Evolutionary conservation across 1,140 invertebrate species (phyloP).

Genomic region (Tetramorium alpestre): DNA sequence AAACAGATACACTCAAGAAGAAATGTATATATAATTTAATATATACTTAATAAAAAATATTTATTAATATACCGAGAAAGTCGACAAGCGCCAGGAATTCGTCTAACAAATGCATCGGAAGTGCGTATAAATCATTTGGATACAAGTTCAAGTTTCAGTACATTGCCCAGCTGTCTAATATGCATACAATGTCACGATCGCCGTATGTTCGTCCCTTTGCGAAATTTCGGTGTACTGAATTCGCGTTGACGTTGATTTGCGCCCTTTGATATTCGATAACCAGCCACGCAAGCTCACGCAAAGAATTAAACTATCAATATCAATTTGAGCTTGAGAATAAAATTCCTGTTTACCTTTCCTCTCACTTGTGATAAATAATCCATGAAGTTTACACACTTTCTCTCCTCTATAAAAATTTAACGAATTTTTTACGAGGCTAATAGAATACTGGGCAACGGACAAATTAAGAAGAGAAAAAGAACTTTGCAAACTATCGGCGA

Average conservation of each 20-base stretch:
- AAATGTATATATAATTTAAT: not conserved
- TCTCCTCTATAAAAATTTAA: not conserved
- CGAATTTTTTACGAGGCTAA: conserved; percentile 1
- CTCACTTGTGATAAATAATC: not conserved
- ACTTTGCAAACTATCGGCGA: not conserved
- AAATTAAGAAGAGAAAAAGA: not conserved
- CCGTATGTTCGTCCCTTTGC: conserved; percentile 71
- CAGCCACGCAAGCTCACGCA: not conserved
- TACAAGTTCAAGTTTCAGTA: conserved; percentile 67
- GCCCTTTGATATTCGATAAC: conserved; percentile 17
- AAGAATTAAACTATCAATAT: not conserved
- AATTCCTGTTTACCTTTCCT: not conserved
- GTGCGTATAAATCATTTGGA: conserved; percentile 43
- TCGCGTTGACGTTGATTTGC: conserved; percentile 66
- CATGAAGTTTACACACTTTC: not conserved
- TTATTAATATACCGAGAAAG: not conserved
- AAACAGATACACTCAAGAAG: not conserved
- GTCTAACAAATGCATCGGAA: conserved; percentile 55
- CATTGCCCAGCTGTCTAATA: conserved; percentile 81
- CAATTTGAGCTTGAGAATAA: not conserved
- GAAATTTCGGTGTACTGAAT: conserved; percentile 6
- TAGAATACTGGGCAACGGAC: not conserved
- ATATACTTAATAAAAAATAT: no score
- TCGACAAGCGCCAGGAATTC: not conserved
- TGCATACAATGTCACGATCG: conserved; percentile 82